These are phyloP conservation scores for Euclidia mi DNA, from an alignment of 2,888 invertebrate species.

Conservation along the genomic window DNA sequence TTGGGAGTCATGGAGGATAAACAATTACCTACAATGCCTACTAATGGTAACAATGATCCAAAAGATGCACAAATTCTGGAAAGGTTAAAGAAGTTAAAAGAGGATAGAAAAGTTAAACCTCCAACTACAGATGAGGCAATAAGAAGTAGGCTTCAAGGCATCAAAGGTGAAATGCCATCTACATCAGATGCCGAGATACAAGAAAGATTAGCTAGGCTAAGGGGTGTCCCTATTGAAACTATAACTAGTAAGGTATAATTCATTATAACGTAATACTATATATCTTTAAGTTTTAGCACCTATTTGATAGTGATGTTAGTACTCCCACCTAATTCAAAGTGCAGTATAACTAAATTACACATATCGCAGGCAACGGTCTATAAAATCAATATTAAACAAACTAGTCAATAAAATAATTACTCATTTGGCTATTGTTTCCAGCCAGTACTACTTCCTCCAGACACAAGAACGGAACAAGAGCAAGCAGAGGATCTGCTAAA, in stretches of 20 bases:
- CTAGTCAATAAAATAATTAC: too few relatives aligned
- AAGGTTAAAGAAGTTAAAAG: constrained; percentile 92
- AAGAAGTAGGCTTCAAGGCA: constrained; percentile 69
- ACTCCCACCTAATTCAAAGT: too few relatives aligned
- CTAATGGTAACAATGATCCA: constrained; percentile 71
- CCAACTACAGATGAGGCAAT: constrained; percentile 66
- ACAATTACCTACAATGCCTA: constrained; percentile 3
- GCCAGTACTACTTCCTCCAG: constrained; percentile 83
- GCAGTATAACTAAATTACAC: too few relatives aligned
- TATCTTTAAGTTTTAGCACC: too few relatives aligned
- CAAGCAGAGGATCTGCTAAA: constrained; percentile 93
- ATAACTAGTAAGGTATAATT: constrained; percentile 66
- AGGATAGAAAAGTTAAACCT: constrained; percentile 75
- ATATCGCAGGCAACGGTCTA: too few relatives aligned
- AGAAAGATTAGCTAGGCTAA: constrained; percentile 91
- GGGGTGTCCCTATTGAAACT: constrained; percentile 85
- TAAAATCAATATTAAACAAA: too few relatives aligned
- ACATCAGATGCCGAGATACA: constrained; percentile 92
- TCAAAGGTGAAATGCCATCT: constrained; percentile 76
- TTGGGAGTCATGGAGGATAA: constrained; percentile 32
- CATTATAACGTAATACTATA: too few relatives aligned
- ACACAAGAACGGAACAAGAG: constrained; percentile 92
- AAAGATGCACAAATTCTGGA: constrained; percentile 91
- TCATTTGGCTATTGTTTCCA: constrained; percentile 51
- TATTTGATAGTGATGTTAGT: too few relatives aligned